Conservation (phyloP, 2,888 invertebrate species). For the Leptinotarsa peninsularis region DNA sequence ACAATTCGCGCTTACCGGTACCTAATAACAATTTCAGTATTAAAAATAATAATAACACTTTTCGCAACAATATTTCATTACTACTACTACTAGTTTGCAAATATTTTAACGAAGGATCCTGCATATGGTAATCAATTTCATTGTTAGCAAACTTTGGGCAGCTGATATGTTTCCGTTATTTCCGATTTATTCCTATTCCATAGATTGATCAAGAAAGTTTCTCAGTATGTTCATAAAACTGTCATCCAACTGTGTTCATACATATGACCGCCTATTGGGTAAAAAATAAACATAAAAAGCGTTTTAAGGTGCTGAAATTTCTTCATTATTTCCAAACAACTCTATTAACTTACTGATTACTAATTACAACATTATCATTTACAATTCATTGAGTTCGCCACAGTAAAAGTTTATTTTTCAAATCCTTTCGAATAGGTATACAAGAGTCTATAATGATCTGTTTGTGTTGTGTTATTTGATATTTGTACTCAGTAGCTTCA, state of each 20-base stretch:
- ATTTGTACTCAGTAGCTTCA: too few relatives aligned
- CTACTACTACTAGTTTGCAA: too few relatives aligned
- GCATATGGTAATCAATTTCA: neutral
- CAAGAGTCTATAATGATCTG: too few relatives aligned
- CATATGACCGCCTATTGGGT: neutral
- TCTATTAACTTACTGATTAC: slow-evolving; percentile 17
- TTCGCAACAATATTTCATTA: too few relatives aligned
- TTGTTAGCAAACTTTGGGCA: too few relatives aligned
- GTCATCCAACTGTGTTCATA: neutral
- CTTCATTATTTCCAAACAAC: slow-evolving; percentile 1
- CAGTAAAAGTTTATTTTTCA: neutral
- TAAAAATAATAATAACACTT: too few relatives aligned
- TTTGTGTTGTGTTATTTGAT: too few relatives aligned
- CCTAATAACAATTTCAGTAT: too few relatives aligned
- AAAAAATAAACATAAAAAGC: neutral
- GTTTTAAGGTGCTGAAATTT: slow-evolving; percentile 7
- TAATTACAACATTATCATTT: slow-evolving; percentile 13
- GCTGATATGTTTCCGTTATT: neutral
- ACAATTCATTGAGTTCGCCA: neutral
- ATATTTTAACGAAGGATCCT: neutral
- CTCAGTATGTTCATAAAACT: neutral
- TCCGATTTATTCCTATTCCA: neutral
- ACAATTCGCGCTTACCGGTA: too few relatives aligned
- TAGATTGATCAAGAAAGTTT: neutral
- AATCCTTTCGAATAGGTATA: too few relatives aligned